Conservation (phyloP, 2,888 invertebrate genomes). For the Rhopalosiphum nymphaeae region DNA sequence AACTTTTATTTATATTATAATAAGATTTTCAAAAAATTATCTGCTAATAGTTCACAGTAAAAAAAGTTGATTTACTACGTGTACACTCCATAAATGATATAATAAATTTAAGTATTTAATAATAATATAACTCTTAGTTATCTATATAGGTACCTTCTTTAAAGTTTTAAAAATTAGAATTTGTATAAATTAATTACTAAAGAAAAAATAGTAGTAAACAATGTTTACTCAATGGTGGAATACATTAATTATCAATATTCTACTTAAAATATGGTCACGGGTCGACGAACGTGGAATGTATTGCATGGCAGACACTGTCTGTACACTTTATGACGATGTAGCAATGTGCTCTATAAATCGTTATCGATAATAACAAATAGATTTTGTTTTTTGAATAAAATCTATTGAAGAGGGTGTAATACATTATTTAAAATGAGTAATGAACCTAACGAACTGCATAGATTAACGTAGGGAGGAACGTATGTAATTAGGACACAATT, state of each 20-base stretch:
- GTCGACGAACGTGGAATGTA: not conserved
- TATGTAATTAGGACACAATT: not conserved
- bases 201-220: not conserved
- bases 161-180: not conserved
- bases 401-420: not conserved
- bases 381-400: not conserved
- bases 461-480: not conserved
- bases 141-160: too few species aligned
- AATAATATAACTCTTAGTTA: too few species aligned
- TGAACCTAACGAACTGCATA: not conserved
- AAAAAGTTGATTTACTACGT: not conserved
- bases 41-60: not conserved
- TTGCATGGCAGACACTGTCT: not conserved
- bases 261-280: not conserved
- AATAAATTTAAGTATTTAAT: not conserved
- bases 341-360: not conserved
- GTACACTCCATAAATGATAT: not conserved
- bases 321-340: not conserved
- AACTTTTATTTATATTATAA: not conserved
- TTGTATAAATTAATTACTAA: not conserved
- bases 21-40: not conserved
- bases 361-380: not conserved
- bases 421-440: not conserved
- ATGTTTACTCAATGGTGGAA: not conserved
- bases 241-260: not conserved